phyloP scores from a whole-genome alignment of 1,140 invertebrate species.

The Palaemon carinicauda region DNA sequence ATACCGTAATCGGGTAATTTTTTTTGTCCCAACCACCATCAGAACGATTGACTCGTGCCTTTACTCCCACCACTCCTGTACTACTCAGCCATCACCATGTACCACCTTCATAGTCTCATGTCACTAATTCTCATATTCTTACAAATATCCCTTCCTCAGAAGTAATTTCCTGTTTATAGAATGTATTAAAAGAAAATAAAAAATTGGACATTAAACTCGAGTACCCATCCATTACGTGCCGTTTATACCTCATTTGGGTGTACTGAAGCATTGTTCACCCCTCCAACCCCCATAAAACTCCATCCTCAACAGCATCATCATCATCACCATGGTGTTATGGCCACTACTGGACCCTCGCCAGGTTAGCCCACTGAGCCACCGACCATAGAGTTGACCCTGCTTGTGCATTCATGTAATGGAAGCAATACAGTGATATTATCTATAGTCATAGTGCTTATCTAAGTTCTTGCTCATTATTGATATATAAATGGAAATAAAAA shows the following conservation, averaged over 20 bases:
- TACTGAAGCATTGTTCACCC: no score
- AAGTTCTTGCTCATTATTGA: slow-evolving; percentile 58
- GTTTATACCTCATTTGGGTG: background rate
- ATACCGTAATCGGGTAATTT: background rate
- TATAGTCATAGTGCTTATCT: slow-evolving; percentile 58
- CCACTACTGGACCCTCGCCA: no score
- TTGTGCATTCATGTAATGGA: slow-evolving; percentile 56
- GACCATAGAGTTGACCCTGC: slow-evolving; percentile 46
- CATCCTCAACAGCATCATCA: background rate
- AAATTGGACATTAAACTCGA: background rate
- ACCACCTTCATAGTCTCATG: background rate
- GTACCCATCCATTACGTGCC: background rate
- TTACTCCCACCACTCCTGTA: slow-evolving; percentile 10
- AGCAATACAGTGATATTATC: slow-evolving; percentile 58
- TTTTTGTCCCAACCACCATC: slow-evolving; percentile 20
- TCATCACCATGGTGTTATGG: background rate
- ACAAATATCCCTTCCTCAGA: background rate
- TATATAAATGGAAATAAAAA: slow-evolving; percentile 48
- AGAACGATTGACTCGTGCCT: slow-evolving; percentile 47
- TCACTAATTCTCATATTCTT: background rate
- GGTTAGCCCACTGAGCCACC: slow-evolving; percentile 27
- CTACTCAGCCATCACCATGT: background rate
- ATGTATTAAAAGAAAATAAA: background rate
- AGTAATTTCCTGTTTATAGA: background rate
- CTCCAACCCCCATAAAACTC: background rate